Base-by-base conservation (phyloP, 2,888 invertebrate species). In the Cactoblastis cactorum region DNA sequence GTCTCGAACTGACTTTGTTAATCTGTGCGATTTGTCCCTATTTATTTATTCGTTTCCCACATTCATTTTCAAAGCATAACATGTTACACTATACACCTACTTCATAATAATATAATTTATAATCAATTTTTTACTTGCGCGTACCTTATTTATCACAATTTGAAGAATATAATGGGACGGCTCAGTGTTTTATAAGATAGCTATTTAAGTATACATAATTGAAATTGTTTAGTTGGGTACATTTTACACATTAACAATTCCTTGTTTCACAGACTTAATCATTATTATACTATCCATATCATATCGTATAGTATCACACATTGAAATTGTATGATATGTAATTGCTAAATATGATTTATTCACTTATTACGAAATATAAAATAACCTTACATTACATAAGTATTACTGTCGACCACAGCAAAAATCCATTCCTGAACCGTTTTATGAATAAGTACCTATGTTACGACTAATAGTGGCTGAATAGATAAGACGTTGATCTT, bases 121-220 rank as follows among this genome's bases (percentile, higher is more conserved):
- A n/a, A 6, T 28, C 28, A 28, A 14, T 12, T 34, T n/a, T 34
- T 34, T 35, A 2, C 33, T 33, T 2, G 33, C 33, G 12, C 2
- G 33, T 12, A 33, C 33, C n/a, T 33, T 33, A 33, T 24, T 41
- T 14, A 41, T 15, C 22, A 41, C 41, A 18, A 19, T 38, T 19
- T 19, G 28, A 38, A 38, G 41, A 41, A 24, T 24, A 24, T 41
- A 41, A 38, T 14, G 41, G 41, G 41, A 41, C 41, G 41, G 41
- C 24, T 41, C 14, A 24, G 8, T 41, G 24, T 24, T 14, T 41
- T 24, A 24, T 24, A 14, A 41, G 22, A 24, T 24, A 18, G 17
- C 17, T 38, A 38, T 17, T 17, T 38, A 38, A n/a, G n/a, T n/a
- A 18, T 38, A 14, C 11, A 19, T 24, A 41, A 39, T 39, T 39